Evolutionary conservation across 2,113 vertebrate species (phyloP).

Genomic region (Lepidothrix coronata): DNA sequence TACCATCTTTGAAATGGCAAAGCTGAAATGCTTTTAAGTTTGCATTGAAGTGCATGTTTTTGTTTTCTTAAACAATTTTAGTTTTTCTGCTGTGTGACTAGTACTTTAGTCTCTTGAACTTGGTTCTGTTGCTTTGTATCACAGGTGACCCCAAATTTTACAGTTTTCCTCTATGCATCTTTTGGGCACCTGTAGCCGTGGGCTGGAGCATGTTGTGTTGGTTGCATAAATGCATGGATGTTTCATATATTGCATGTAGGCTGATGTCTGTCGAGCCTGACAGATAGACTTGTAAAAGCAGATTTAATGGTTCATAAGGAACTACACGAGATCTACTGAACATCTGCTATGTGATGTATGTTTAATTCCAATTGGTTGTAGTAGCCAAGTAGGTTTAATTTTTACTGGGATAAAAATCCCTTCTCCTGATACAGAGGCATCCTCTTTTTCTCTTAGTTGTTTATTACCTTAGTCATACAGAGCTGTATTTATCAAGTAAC

Average conservation of each 20-base stretch:
- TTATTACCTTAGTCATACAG: not conserved
- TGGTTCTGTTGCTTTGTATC: not conserved
- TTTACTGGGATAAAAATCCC: not conserved
- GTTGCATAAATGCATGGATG: not conserved
- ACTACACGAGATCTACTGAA: not conserved
- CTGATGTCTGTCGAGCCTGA: not conserved
- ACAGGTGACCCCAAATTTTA: not conserved
- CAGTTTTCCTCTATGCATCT: not conserved
- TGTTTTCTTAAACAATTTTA: not conserved
- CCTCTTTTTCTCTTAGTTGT: not conserved
- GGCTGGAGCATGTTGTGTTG: accelerated
- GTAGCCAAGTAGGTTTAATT: not conserved
- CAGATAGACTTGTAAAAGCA: not conserved
- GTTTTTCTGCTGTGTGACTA: not conserved
- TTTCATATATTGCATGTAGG: not conserved
- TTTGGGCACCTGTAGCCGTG: not conserved
- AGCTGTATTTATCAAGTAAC: not conserved
- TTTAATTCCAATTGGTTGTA: not conserved
- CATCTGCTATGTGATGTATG: not conserved
- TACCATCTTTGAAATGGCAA: not conserved
- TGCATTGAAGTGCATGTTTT: not conserved
- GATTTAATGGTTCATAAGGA: not conserved
- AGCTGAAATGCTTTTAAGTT: not conserved
- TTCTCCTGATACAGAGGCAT: not conserved
- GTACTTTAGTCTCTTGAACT: not conserved